Percentiles rank a stretch among this genome's conserved stretches.
Conservation (phyloP, 2,797 vertebrate genomes). For the Syngnathus acus region DNA sequence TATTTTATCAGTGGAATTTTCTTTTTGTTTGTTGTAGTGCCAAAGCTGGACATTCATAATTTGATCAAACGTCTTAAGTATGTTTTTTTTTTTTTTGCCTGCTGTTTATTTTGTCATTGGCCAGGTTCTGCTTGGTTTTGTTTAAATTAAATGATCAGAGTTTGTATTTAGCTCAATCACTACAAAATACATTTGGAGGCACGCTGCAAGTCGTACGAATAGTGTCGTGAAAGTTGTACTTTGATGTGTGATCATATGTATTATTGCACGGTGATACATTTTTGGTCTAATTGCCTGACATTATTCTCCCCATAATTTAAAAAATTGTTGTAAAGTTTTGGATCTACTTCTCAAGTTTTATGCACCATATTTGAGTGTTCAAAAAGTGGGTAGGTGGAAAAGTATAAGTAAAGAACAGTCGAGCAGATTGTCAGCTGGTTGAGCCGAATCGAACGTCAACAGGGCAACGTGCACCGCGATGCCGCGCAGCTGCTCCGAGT, state of each 20-base stretch:
- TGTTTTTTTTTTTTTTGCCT: conserved; percentile 2
- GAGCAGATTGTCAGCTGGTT: conserved; percentile 22
- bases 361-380: conserved; percentile 27
- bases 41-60: background rate
- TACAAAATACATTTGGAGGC: conserved; percentile 51
- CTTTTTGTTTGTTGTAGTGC: background rate
- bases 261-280: conserved; percentile 25
- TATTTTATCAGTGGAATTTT: background rate
- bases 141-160: conserved; percentile 58
- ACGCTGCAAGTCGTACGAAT: conserved; percentile 36
- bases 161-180: conserved; percentile 58
- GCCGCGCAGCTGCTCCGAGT: conserved; percentile 69
- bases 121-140: conserved; percentile 32
- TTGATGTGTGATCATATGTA: conserved; percentile 14
- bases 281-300: background rate
- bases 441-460: conserved; percentile 62
- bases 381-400: conserved; percentile 12
- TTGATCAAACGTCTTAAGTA: too few relatives aligned
- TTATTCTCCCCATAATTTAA: background rate
- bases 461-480: conserved; percentile 54
- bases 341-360: conserved; percentile 16
- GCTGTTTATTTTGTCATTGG: conserved; percentile 13
- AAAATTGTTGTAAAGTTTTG: background rate
- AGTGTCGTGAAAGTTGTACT: conserved; percentile 16
- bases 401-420: conserved; percentile 1